Base-by-base conservation (phyloP, 2,888 invertebrate species). In the Pammene aurita region DNA sequence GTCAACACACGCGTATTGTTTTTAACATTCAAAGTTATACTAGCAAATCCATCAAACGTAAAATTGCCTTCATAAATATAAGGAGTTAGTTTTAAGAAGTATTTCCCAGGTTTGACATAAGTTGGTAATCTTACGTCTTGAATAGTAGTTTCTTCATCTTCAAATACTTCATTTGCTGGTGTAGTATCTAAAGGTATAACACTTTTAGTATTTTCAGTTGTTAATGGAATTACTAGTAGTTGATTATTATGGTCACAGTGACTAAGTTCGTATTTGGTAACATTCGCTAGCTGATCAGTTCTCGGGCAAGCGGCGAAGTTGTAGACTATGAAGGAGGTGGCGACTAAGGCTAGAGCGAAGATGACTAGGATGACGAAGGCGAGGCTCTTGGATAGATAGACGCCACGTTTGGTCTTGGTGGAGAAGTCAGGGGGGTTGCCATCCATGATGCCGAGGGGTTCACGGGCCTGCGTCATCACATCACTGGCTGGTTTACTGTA, bases 21-120 rank as follows among this genome's bases (percentile, higher is more conserved):
- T 14, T 93, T 89, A 0, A 95, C 94, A 70, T 94, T 92, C 60
- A 97, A 80, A 16, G 93, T 78, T 72, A 96, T 94, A 76, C 93
- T 93, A 0, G 95, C 94, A 84, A 94, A 94, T 50, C 97, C 97
- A 72, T 94, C 91, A 80, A 97, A 97, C 13, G 96, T 96, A 76
- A 97, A 97, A 81, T 97, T 97, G 0, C 95, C 95, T 79, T 95
- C 95, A 78, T 90, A 92, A 69, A 97, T 93, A 76, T 95, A 95
- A 0, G 97, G 97, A 50, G 95, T 94, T 69, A 97, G 87, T 73
- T 94, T 93, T 5, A 97, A 85, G 72, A 94, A 93, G 80, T 97
- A 97, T 38, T 93, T 94, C 54, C 95, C 90, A 0, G 97, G 97
- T 62, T 93, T 86, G 0, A 97, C 88, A 52, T 94, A 92, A 66